These are phyloP conservation scores for Meteorus colon DNA, from an alignment of 2,888 invertebrate genomes.

Conservation along the genomic window DNA sequence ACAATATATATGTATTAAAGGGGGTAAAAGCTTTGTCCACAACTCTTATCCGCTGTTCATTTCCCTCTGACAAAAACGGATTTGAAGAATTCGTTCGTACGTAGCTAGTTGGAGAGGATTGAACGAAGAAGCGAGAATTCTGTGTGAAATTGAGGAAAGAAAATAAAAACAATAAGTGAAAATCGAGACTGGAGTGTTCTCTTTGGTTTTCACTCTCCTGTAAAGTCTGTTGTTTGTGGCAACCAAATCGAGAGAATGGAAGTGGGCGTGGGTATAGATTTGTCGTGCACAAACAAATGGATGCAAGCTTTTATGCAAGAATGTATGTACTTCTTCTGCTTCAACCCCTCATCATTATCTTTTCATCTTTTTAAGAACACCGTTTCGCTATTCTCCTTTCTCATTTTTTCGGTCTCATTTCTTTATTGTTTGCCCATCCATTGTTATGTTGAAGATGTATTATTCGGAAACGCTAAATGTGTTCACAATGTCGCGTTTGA, in stretches of 20 bases:
- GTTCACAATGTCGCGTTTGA: no score
- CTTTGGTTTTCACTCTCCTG: conserved; percentile 35
- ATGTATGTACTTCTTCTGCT: conserved; percentile 42
- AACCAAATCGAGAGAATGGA: conserved; percentile 49
- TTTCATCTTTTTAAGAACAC: background rate
- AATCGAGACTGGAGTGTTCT: conserved; percentile 6
- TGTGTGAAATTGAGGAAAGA: background rate
- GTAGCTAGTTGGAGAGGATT: conserved; percentile 33
- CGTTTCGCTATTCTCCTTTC: background rate
- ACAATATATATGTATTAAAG: conserved; percentile 16
- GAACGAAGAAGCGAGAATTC: conserved; percentile 1
- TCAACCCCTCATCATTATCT: conserved; percentile 21
- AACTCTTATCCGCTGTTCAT: conserved; percentile 57
- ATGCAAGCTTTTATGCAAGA: conserved; percentile 55
- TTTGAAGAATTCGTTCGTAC: conserved; percentile 62
- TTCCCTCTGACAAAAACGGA: conserved; percentile 62
- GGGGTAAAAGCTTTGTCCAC: conserved; percentile 56
- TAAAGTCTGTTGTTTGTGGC: conserved; percentile 53
- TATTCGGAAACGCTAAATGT: no score
- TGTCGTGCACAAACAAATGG: conserved; percentile 50
- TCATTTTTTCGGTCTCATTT: background rate
- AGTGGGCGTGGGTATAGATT: conserved; percentile 40
- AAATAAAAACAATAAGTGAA: background rate
- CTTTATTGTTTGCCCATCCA: background rate
- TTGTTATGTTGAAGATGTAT: background rate